Percentiles rank a stretch among this genome's conserved stretches.
Conservation (phyloP, 92 coral and sea anemone genomes). For the Phymanthus crucifer region DNA sequence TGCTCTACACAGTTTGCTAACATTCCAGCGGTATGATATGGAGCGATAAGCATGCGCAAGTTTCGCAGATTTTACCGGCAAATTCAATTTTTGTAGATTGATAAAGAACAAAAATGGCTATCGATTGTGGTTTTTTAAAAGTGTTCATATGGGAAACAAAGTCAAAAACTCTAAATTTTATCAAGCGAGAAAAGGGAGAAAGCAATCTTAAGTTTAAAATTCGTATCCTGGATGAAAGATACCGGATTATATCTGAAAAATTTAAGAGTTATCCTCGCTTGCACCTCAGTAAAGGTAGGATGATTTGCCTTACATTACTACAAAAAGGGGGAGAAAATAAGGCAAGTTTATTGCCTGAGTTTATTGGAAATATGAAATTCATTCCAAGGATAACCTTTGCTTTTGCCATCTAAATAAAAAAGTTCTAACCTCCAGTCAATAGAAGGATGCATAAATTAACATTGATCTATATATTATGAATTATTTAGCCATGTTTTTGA, state of each 20-base stretch:
- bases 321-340: not conserved
- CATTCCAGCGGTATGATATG: not conserved
- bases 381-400: not conserved
- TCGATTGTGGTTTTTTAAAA: constrained; percentile 13
- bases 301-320: not conserved
- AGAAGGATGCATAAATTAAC: constrained; percentile 10
- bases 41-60: not conserved
- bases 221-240: not conserved
- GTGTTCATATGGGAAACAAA: constrained; percentile 18
- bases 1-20: not conserved
- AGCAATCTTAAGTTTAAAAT: constrained; percentile 9
- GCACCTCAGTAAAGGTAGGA: constrained; percentile 23
- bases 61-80: not conserved
- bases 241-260: constrained; percentile 7
- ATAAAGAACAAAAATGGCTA: not conserved
- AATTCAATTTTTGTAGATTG: not conserved
- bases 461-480: not conserved
- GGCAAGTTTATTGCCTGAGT: not conserved
- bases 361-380: not conserved
- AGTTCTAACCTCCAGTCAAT: not conserved
- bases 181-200: constrained; percentile 8
- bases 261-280: constrained; percentile 26
- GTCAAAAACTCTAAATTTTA: constrained; percentile 1
- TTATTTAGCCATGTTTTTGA: constrained; percentile 16
- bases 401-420: not conserved